Evolutionary conservation across 2,797 vertebrate genomes (phyloP).

Genomic region (Darevskia mixta): DNA sequence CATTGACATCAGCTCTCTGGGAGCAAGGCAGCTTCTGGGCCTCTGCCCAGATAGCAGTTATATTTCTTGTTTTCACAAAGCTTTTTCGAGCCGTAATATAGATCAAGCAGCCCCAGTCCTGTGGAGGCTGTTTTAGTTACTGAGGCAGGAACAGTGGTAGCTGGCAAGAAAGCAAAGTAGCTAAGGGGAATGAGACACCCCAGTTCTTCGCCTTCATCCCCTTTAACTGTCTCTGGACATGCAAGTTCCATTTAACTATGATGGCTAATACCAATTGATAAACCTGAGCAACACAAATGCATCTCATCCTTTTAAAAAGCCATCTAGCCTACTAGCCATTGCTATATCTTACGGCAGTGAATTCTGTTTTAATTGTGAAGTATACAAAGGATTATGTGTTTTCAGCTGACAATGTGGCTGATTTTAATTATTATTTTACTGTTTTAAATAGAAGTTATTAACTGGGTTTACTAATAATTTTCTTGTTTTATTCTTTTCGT

Average conservation of each 20-base stretch:
- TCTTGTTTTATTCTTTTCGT: too few species aligned
- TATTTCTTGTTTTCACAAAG: slow-evolving; percentile 23
- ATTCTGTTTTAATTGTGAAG: too few species aligned
- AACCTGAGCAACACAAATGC: too few species aligned
- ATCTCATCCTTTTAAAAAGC: too few species aligned
- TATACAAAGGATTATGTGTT: too few species aligned
- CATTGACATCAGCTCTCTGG: slow-evolving; percentile 18
- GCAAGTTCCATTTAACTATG: background rate
- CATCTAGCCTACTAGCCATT: too few species aligned
- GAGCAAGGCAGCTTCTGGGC: slow-evolving; percentile 8
- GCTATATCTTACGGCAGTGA: too few species aligned
- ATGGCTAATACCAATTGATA: too few species aligned
- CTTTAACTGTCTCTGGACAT: background rate
- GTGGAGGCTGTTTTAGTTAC: background rate
- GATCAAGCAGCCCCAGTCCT: background rate
- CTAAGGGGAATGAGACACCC: background rate
- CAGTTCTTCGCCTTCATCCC: background rate
- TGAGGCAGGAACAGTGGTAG: background rate
- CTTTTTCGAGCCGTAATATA: fast-evolving
- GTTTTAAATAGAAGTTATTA: too few species aligned
- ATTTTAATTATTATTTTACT: too few species aligned
- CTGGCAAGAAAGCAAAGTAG: background rate
- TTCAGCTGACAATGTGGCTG: too few species aligned
- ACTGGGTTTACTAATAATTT: too few species aligned
- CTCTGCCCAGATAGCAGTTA: background rate